Evolutionary conservation across 2,888 invertebrate species (phyloP).

Genomic region (Allolobophora icterica): DNA sequence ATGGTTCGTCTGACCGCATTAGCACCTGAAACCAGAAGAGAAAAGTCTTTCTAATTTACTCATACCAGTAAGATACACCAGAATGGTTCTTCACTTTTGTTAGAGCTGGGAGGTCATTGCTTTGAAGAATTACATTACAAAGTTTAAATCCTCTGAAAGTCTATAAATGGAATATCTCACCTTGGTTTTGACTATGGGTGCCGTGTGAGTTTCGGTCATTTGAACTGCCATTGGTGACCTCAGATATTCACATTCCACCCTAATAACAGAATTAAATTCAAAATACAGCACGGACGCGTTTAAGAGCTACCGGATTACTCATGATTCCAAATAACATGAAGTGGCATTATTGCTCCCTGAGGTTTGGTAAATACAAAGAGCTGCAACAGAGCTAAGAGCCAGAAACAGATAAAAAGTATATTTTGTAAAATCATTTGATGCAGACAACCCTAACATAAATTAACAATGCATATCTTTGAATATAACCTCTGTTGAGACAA

Average conservation of each 20-base stretch:
- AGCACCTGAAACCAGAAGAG: background rate
- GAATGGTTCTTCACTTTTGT: too few species aligned
- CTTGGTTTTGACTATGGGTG: slow-evolving; percentile 50
- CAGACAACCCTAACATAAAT: too few species aligned
- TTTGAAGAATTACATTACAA: background rate
- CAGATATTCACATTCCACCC: slow-evolving; percentile 35
- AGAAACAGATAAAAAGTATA: too few species aligned
- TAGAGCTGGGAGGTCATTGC: background rate
- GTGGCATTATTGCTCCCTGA: too few species aligned
- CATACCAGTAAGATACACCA: background rate
- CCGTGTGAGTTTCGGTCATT: slow-evolving; percentile 46
- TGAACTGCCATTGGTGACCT: slow-evolving; percentile 45
- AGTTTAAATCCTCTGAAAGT: background rate
- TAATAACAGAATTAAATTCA: background rate
- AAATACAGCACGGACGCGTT: background rate
- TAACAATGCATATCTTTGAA: too few species aligned
- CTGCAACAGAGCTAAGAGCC: too few species aligned
- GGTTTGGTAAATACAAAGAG: too few species aligned
- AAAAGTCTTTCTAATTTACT: background rate
- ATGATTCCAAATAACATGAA: too few species aligned
- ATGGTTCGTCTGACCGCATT: background rate
- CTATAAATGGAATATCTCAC: slow-evolving; percentile 32
- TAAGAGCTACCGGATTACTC: too few species aligned
- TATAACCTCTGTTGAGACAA: too few species aligned
- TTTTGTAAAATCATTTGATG: too few species aligned